phyloP scores from a whole-genome alignment of 2,113 vertebrate species.

The Hydropotes inermis region DNA sequence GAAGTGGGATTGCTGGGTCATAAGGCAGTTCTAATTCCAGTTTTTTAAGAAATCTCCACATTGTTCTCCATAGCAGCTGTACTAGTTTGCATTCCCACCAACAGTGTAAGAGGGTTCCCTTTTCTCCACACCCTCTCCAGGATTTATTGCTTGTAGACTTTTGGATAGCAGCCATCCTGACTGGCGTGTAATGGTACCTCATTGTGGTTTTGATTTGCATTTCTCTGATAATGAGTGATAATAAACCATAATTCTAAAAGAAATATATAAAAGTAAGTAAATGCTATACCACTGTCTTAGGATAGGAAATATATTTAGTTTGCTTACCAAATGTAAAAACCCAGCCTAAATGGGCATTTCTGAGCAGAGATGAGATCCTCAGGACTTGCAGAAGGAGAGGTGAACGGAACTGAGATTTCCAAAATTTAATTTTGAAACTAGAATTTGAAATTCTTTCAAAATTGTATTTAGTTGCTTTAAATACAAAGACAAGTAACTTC shows the following conservation, averaged over 20 bases:
- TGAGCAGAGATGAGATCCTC: neutral
- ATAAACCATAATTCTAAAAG: slow-evolving; percentile 11
- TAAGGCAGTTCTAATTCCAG: no score
- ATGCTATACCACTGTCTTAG: neutral
- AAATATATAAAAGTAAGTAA: neutral
- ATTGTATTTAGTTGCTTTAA: neutral
- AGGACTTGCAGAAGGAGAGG: neutral
- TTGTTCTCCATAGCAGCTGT: no score
- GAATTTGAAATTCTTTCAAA: neutral
- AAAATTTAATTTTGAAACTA: slow-evolving; percentile 34
- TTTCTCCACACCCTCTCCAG: no score
- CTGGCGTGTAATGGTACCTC: no score
- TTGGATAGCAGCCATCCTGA: no score
- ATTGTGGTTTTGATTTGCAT: no score
- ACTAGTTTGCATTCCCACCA: no score
- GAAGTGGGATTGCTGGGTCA: no score
- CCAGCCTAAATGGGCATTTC: neutral
- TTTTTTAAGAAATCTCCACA: no score
- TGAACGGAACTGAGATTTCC: neutral
- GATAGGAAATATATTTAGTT: neutral
- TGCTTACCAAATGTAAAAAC: neutral
- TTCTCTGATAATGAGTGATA: neutral
- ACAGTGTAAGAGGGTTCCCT: no score
- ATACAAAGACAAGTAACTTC: neutral
- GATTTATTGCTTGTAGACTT: no score